Base-by-base conservation (phyloP, 64 coral and sea anemone genomes). In the Actinia equina region DNA sequence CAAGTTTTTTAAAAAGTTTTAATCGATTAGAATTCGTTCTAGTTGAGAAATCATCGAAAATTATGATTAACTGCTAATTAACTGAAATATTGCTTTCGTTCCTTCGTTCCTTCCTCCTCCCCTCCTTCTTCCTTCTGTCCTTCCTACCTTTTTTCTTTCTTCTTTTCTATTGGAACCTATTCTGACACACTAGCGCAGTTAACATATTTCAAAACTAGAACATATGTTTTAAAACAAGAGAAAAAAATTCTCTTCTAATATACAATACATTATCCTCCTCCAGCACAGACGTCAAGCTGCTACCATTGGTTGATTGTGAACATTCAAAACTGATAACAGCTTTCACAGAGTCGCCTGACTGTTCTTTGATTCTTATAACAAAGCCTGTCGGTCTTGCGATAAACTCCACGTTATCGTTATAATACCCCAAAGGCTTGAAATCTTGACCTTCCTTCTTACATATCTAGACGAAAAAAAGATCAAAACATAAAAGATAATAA, bases 281-380 rank as follows among this genome's bases (percentile, higher is more conserved):
- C 26, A 15, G 19, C 26, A 74, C 69, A 13, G 30, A 37, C 30
- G 27, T 30, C 12, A 74, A 14, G 69, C 27, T 20, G 1, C 22
- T 12, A 22, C 2, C 44, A 22, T 15, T 7, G 45, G 9, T 15
- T 49, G 78, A 22, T 14, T 7, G 5, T 49, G 9, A 18, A 51
- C 78, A 81, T 10, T 81, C 43, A 49, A 81, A 81, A 44, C 78
- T 81, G 26, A 81, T 52, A n/a, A 81, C 78, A 37, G 78, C 78
- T 52, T 52, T 81, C 27, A 81, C 37, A 30, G 69, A 43, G 5
- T 37, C 18, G 7, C 46, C 46, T 8, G 7, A 49, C 27, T 0
- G 5, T 8, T 81, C 17, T 6, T 52, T 49, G 6, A 81, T 44
- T 81, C 44, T 6, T 14, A 25, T 49, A 17, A 81, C 78, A 52